A percentile compares a stretch with the other conserved stretches of the same genome.
Evolutionary conservation across 1,140 invertebrate genomes (phyloP).

Genomic region (Plectrocnemia conspersa): DNA sequence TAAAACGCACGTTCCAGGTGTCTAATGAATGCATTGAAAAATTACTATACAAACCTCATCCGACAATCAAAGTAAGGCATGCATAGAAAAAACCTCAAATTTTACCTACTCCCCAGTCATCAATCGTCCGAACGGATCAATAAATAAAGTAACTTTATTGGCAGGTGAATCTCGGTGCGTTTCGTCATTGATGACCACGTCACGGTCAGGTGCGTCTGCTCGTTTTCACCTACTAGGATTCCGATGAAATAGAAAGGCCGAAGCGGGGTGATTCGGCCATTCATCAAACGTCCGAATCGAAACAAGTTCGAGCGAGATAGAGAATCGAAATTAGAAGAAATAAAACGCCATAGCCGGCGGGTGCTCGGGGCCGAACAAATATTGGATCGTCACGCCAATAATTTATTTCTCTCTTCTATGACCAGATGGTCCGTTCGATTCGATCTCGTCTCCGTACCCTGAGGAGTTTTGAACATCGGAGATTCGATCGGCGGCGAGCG

Average conservation of each 20-base stretch:
- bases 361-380: slow-evolving; percentile 14
- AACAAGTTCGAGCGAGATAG: neutral
- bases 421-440: neutral
- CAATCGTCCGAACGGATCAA: too few relatives aligned
- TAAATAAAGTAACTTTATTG: too few relatives aligned
- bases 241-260: slow-evolving; percentile 34
- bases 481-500: too few relatives aligned
- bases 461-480: neutral
- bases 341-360: neutral
- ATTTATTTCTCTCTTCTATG: slow-evolving; percentile 17
- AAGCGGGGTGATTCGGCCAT: slow-evolving; percentile 17
- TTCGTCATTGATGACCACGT: too few relatives aligned
- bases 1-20: too few relatives aligned
- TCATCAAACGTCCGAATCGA: slow-evolving; percentile 22
- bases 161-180: too few relatives aligned
- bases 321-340: neutral
- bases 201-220: slow-evolving; percentile 2
- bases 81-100: too few relatives aligned
- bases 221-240: slow-evolving; percentile 24
- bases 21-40: too few relatives aligned
- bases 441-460: neutral
- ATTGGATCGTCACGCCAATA: slow-evolving; percentile 19
- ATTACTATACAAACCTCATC: too few relatives aligned
- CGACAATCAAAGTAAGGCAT: too few relatives aligned
- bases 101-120: too few relatives aligned